Conservation (phyloP, 2,888 invertebrate species). For the Calliphora vomitoria region DNA sequence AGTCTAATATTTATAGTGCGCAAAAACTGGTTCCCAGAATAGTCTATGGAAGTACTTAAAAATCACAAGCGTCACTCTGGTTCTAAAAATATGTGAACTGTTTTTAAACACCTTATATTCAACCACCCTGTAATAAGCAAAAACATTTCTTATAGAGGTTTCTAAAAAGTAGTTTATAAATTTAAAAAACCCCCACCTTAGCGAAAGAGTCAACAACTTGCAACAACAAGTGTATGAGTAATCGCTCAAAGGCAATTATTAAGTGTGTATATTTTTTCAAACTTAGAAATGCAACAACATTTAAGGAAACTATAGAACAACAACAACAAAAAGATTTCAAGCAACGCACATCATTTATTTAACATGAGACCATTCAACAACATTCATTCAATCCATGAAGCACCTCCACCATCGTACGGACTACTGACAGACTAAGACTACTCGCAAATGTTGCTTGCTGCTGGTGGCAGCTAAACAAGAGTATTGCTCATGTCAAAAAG, state of each 20-base stretch:
- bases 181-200: conserved; percentile 6
- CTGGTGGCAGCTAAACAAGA: conserved; percentile 31
- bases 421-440: conserved; percentile 19
- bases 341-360: conserved; percentile 56
- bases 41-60: too few species aligned
- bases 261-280: conserved; percentile 30
- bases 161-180: conserved; percentile 13
- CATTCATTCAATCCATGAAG: conserved; percentile 22
- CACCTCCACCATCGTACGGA: conserved; percentile 12
- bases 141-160: background rate
- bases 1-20: too few species aligned
- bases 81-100: too few species aligned
- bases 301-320: conserved; percentile 2
- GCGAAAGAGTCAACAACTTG: conserved; percentile 36
- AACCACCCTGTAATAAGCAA: background rate
- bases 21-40: too few species aligned
- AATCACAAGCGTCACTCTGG: too few species aligned
- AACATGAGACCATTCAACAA: conserved; percentile 35
- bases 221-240: conserved; percentile 57
- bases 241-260: conserved; percentile 45
- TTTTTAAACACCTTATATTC: background rate
- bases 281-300: conserved; percentile 63
- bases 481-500: conserved; percentile 21
- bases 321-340: conserved; percentile 24
- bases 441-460: conserved; percentile 9